Evolutionary conservation across 2,888 invertebrate genomes (phyloP).

Genomic region (Incurvaria masculella): DNA sequence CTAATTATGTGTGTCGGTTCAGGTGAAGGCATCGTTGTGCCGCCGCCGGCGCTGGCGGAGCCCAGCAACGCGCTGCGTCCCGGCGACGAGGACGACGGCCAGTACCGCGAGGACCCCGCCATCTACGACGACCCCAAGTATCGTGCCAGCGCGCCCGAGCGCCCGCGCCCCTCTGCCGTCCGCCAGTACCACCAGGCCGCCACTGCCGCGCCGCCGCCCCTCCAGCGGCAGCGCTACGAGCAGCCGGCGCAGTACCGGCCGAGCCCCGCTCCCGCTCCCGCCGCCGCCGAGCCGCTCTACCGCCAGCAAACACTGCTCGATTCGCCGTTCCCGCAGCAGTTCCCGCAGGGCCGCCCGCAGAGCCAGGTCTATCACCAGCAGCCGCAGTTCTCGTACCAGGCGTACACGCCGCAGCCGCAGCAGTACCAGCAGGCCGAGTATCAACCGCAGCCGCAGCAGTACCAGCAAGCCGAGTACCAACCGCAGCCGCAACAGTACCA

Average conservation of each 20-base stretch:
- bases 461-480: slow-evolving; percentile 23
- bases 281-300: slow-evolving; percentile 10
- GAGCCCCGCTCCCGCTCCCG: slow-evolving; percentile 17
- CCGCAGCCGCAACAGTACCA: slow-evolving; percentile 28
- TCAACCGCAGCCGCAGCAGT: slow-evolving; percentile 30
- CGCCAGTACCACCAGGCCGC: slow-evolving; percentile 28
- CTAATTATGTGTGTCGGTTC: slow-evolving; percentile 21
- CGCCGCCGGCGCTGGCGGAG: slow-evolving; percentile 71
- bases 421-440: slow-evolving; percentile 29
- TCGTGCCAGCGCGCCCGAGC: slow-evolving; percentile 21
- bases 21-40: slow-evolving; percentile 71
- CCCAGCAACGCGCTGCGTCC: slow-evolving; percentile 52
- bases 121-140: slow-evolving; percentile 72
- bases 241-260: slow-evolving; percentile 25
- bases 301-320: slow-evolving; percentile 27
- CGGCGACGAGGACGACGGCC: slow-evolving; percentile 78
- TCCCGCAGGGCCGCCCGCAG: slow-evolving; percentile 26
- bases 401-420: slow-evolving; percentile 33
- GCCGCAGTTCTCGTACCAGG: slow-evolving; percentile 42
- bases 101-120: slow-evolving; percentile 80
- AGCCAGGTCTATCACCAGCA: slow-evolving; percentile 45
- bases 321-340: slow-evolving; percentile 30
- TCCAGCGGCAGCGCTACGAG: slow-evolving; percentile 22
- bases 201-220: slow-evolving; percentile 19
- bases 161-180: slow-evolving; percentile 24